These are phyloP conservation scores for Ephialtes manifestator DNA, from an alignment of 2,888 invertebrate species.

Conservation along the genomic window DNA sequence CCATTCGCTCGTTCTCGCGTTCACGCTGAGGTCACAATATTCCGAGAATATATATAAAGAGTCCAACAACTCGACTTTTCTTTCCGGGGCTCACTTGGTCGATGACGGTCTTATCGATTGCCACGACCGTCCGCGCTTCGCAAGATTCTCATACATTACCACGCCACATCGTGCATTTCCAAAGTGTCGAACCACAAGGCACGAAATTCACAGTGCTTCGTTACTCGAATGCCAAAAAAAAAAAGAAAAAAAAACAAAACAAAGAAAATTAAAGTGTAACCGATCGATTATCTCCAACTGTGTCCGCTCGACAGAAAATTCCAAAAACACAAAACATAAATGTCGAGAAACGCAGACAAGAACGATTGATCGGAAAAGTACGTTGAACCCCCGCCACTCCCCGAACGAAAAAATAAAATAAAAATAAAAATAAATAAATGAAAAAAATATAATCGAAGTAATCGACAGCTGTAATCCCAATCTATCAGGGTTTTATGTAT, in stretches of 20 bases:
- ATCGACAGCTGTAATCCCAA: conserved; percentile 79
- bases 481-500: conserved; percentile 84
- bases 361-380: conserved; percentile 65
- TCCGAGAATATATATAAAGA: conserved; percentile 27
- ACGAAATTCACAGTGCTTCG: conserved; percentile 21
- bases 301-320: conserved; percentile 27
- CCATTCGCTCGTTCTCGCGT: conserved; percentile 58
- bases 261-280: conserved; percentile 37
- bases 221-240: conserved; percentile 22
- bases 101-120: conserved; percentile 40
- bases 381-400: conserved; percentile 71
- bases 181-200: conserved; percentile 24
- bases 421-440: conserved; percentile 60
- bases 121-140: neutral
- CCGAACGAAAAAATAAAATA: conserved; percentile 63
- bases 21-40: conserved; percentile 65
- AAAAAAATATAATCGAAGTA: conserved; percentile 68
- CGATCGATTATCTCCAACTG: conserved; percentile 52
- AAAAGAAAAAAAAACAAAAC: conserved; percentile 10
- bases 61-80: conserved; percentile 26
- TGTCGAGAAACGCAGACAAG: conserved; percentile 44
- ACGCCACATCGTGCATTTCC: conserved; percentile 24
- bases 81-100: conserved; percentile 15
- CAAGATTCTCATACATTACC: neutral
- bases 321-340: neutral